Evolutionary conservation across 1,140 invertebrate species (phyloP).

Genomic region (Cotesia chilonis): DNA sequence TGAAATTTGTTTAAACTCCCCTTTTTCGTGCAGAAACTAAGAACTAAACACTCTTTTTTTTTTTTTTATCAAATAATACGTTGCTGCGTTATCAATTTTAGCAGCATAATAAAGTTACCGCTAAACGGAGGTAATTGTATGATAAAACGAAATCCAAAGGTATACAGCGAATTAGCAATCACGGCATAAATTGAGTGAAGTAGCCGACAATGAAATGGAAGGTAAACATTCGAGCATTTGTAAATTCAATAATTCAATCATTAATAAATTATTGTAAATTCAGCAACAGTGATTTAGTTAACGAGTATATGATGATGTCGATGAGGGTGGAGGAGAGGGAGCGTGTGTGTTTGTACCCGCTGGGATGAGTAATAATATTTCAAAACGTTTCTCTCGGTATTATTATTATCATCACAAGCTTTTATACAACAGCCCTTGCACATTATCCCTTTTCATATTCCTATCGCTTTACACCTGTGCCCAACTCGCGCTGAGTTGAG

Average conservation of each 20-base stretch:
- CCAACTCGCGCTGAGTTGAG: conserved; percentile 33
- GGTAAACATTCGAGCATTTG: conserved; percentile 32
- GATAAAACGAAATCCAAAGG: neutral
- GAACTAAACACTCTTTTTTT: too few relatives aligned
- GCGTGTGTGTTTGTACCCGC: conserved; percentile 10
- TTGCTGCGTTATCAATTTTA: too few relatives aligned
- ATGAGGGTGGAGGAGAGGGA: conserved; percentile 6
- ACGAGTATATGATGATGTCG: conserved; percentile 34
- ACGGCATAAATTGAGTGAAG: neutral
- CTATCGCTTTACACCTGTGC: conserved; percentile 34
- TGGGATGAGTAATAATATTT: conserved; percentile 19
- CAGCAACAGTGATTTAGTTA: conserved; percentile 37
- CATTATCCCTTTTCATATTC: conserved; percentile 14
- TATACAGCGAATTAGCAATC: neutral
- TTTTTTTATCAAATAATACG: too few relatives aligned
- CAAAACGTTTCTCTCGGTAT: conserved; percentile 16
- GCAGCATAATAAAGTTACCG: too few relatives aligned
- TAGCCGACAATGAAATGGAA: conserved; percentile 4
- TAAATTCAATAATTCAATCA: conserved; percentile 42
- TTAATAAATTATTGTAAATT: conserved; percentile 46
- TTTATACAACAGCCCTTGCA: neutral
- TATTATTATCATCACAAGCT: neutral
- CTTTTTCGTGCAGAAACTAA: too few relatives aligned
- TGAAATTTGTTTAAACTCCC: too few relatives aligned
- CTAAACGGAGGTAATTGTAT: neutral